phyloP scores from a whole-genome alignment of 2,113 vertebrate genomes.

The Dendrocopos noguchii region DNA sequence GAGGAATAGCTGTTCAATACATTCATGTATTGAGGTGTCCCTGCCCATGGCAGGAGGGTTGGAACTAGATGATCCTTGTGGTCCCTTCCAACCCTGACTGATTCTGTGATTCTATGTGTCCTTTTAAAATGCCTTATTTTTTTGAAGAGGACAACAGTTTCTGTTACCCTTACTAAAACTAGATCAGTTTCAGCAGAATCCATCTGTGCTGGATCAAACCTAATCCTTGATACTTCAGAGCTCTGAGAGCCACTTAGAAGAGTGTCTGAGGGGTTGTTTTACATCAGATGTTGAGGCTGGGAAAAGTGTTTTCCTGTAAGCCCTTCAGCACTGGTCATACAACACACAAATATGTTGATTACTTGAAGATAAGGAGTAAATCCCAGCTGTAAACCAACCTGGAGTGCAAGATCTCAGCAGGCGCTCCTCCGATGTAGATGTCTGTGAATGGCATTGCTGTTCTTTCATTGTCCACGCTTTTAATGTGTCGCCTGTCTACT shows the following conservation, averaged over 20 bases:
- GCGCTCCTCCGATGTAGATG: slow-evolving; percentile 94
- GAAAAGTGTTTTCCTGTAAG: background rate
- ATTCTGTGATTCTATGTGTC: background rate
- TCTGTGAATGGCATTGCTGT: slow-evolving; percentile 91
- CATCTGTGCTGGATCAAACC: background rate
- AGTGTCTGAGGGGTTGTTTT: background rate
- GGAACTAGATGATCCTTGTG: no score
- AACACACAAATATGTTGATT: background rate
- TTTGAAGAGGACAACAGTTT: background rate
- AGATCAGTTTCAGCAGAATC: background rate
- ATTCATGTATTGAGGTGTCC: no score
- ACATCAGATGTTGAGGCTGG: background rate
- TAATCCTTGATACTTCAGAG: background rate
- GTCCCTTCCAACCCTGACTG: no score
- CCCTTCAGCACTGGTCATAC: background rate
- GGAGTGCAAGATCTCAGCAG: slow-evolving; percentile 83
- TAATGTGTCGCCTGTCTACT: slow-evolving; percentile 92
- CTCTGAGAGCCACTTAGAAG: background rate
- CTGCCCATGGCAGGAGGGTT: no score
- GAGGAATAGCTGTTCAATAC: background rate
- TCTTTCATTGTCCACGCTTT: slow-evolving; percentile 92
- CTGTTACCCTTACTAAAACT: background rate
- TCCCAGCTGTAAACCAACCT: slow-evolving; percentile 74
- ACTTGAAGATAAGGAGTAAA: background rate
- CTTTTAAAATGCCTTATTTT: background rate